Conservation (phyloP, 2,113 vertebrate genomes). For the Micromys minutus region DNA sequence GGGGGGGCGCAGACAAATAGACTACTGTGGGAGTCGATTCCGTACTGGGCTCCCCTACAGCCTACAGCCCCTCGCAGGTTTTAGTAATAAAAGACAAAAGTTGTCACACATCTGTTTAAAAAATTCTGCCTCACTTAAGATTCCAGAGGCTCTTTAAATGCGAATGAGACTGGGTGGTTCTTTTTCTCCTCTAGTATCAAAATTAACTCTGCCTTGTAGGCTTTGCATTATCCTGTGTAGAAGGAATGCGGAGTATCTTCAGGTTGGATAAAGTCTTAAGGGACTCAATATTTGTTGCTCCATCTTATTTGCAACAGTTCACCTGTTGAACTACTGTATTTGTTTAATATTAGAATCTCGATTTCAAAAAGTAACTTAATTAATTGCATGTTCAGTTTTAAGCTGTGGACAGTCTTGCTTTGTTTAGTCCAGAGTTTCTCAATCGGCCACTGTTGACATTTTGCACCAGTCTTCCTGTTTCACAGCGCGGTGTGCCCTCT, state of each 20-base stretch:
- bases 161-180: background rate
- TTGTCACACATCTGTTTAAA: background rate
- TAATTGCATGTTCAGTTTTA: constrained; percentile 1
- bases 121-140: background rate
- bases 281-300: background rate
- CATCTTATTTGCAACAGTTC: constrained; percentile 2
- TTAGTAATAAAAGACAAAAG: background rate
- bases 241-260: background rate
- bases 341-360: background rate
- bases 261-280: background rate
- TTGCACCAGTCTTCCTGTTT: background rate
- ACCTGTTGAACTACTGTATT: background rate
- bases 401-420: background rate
- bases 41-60: background rate
- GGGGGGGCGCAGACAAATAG: too few relatives aligned
- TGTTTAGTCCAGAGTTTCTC: constrained; percentile 16
- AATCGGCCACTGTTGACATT: background rate
- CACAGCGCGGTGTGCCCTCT: background rate
- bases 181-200: background rate
- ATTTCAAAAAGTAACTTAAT: background rate
- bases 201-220: background rate
- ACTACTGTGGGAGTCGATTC: background rate
- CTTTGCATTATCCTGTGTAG: background rate
- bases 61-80: background rate
- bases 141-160: background rate